phyloP scores from a whole-genome alignment of 2,113 vertebrate species.

The Kryptolebias marmoratus region DNA sequence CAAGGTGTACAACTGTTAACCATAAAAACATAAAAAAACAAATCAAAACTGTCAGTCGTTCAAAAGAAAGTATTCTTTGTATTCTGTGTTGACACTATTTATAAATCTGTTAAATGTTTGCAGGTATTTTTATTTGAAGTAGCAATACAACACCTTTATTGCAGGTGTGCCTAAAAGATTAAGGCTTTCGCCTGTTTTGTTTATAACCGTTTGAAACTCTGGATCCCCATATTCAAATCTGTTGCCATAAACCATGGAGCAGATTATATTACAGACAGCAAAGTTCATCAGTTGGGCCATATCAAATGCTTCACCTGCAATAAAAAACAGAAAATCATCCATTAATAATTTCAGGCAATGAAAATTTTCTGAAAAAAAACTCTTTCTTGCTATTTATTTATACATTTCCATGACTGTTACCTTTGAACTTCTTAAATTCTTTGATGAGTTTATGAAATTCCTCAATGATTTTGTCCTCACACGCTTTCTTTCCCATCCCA shows the following conservation, averaged over 20 bases:
- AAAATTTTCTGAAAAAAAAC: no score
- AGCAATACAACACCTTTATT: conserved; percentile 16
- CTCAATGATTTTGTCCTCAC: conserved; percentile 59
- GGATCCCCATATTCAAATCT: conserved; percentile 60
- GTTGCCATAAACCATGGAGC: conserved; percentile 59
- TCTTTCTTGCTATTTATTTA: no score
- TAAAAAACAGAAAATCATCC: background rate
- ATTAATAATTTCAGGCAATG: no score
- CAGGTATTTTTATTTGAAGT: no score
- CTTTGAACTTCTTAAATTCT: conserved; percentile 28
- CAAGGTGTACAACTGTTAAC: conserved; percentile 45
- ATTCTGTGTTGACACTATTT: no score
- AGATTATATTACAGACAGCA: conserved; percentile 49
- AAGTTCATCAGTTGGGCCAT: background rate
- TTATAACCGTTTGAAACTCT: conserved; percentile 31
- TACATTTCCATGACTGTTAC: background rate
- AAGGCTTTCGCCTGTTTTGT: background rate
- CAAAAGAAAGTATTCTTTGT: no score
- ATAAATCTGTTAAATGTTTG: no score
- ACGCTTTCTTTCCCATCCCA: conserved; percentile 60
- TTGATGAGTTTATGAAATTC: conserved; percentile 41
- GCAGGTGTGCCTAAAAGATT: background rate
- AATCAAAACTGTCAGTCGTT: background rate
- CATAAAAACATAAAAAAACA: background rate
- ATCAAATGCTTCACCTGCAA: conserved; percentile 5